Base-by-base conservation (phyloP, 2,888 invertebrate genomes). In the Temnothorax ravouxi region DNA sequence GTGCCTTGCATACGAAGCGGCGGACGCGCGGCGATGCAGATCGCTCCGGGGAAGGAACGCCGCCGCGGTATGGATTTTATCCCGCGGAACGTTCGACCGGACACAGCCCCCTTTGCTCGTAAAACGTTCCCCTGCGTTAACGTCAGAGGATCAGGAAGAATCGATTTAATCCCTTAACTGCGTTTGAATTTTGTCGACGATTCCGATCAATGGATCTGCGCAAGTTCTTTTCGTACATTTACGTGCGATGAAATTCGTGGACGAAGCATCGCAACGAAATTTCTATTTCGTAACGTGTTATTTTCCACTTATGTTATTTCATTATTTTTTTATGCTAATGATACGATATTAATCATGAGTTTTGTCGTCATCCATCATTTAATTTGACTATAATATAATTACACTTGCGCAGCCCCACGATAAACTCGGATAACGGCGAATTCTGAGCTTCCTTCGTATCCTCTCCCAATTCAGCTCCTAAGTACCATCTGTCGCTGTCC, bases 401-500 rank as follows among this genome's bases (percentile, higher is more conserved):
- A 89, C 83, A 56, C 75, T 44, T 76, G 76, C 66, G 44, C 80
- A 75, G 76, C 72, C 74, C 59, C 34, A 29, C 80, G 86, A 88
- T 86, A 84, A 87, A 81, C 87, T 84, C 88, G 74, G 62, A 71
- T 84, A 85, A 82, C 80, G 69, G 69, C 67, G 18, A 80, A 76
- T 83, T 77, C 64, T 52, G 66, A 69, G 47, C 69, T 85, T 83
- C 62, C 87, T 47, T 81, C 29, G 54, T 84, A 83, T 81, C 76
- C 67, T 67, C 67, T 62, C 56, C n/a, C 75, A 79, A 80, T 84
- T 72, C 85, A 29, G 38, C 38, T 59, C 41, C 88, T 84, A 89
- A 88, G 75, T 85, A 72, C 84, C 89, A 89, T 89, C 89, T 87
- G 89, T 87, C 85, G 89, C 72, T 84, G 82, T 87, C 79, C 87